A percentile compares a stretch with the other conserved stretches of the same genome.
phyloP scores from a whole-genome alignment of 2,113 vertebrate species.

The Oryzias melastigma region DNA sequence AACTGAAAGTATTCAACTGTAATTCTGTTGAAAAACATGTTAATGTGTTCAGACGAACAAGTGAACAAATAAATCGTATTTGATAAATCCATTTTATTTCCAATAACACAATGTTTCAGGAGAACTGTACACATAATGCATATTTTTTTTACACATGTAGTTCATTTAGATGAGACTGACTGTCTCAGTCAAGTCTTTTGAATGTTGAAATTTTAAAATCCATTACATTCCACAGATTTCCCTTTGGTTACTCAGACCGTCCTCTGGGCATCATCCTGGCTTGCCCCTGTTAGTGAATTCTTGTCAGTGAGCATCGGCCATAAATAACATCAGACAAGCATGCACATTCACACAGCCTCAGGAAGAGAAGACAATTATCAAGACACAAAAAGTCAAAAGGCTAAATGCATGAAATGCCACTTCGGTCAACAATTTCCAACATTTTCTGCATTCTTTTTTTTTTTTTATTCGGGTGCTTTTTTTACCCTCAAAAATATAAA shows the following conservation, averaged over 20 bases:
- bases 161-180: slow-evolving; percentile 26
- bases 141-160: slow-evolving; percentile 36
- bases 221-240: slow-evolving; percentile 62
- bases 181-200: slow-evolving; percentile 23
- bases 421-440: slow-evolving; percentile 3
- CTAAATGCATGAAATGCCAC: slow-evolving; percentile 19
- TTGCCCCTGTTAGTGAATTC: slow-evolving; percentile 27
- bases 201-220: slow-evolving; percentile 34
- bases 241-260: slow-evolving; percentile 46
- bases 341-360: slow-evolving; percentile 42
- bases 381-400: slow-evolving; percentile 24
- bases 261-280: slow-evolving; percentile 11
- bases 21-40: neutral
- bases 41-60: slow-evolving; percentile 7
- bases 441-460: slow-evolving; percentile 12
- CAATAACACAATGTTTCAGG: slow-evolving; percentile 48
- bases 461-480: neutral
- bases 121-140: slow-evolving; percentile 57
- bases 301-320: slow-evolving; percentile 26
- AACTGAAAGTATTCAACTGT: slow-evolving; percentile 9
- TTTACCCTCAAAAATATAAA: slow-evolving; percentile 8
- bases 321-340: slow-evolving; percentile 53
- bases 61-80: slow-evolving; percentile 11
- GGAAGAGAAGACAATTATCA: slow-evolving; percentile 41
- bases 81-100: slow-evolving; percentile 52